Conservation (phyloP, 2,113 vertebrate genomes). For the Lamprologus speciosus region DNA sequence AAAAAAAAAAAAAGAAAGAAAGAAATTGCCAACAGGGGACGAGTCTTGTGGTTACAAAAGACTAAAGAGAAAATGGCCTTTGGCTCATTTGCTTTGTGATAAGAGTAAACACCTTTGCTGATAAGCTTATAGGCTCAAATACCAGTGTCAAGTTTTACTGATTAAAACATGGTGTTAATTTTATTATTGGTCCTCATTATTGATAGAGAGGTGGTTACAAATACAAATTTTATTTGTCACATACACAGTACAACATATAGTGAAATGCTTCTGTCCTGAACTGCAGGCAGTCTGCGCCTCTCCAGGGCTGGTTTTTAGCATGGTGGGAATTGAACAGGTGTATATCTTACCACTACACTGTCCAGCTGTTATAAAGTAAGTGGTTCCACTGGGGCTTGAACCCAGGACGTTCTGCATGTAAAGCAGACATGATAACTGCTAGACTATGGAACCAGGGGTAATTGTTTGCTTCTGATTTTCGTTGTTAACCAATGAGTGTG, state of each 20-base stretch:
- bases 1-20: accelerated
- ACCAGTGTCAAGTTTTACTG: not conserved
- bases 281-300: not conserved
- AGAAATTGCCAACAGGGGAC: not conserved
- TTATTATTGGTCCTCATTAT: not conserved
- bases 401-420: constrained; percentile 98
- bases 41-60: not conserved
- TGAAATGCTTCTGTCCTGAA: not conserved
- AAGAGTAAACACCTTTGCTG: not conserved
- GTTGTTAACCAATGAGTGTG: not conserved
- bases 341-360: not conserved
- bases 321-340: not conserved
- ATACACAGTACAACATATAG: not conserved
- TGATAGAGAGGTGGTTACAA: not conserved
- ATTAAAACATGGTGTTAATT: not conserved
- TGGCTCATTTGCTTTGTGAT: not conserved
- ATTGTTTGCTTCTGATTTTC: accelerated
- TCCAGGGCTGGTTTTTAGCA: not conserved
- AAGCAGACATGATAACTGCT: constrained; percentile 99
- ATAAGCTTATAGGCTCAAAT: not conserved
- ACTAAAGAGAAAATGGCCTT: not conserved
- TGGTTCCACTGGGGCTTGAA: constrained; percentile 99
- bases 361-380: not conserved
- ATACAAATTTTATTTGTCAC: not conserved
- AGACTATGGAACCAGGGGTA: constrained; percentile 81